Base-by-base conservation (phyloP, 2,888 invertebrate species). In the Seladonia tumulorum region DNA sequence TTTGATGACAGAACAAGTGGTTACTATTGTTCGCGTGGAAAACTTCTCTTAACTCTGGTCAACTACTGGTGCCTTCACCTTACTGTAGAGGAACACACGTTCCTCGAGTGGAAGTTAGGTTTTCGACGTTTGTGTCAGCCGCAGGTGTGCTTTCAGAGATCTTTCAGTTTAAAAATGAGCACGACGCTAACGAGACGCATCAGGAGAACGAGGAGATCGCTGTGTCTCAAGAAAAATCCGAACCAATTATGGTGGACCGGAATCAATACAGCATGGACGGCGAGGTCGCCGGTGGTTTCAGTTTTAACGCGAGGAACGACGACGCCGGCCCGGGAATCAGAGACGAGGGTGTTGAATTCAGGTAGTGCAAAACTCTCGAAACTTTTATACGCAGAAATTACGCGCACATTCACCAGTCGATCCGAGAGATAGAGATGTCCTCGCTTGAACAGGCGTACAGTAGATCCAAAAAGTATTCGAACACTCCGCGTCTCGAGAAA, bases 141-240 rank as follows among this genome's bases (percentile, higher is more conserved):
- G 76, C 60, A 60, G 73, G 63, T 78, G 66, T 79, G 72, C 71
- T 92, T 91, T 81, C 90, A 94, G 94, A 94, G 90, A 92, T 94
- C 73, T 89, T 94, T 45, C 93, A 94, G 81, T 94, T 94, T 89
- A 94, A 93, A 84, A 93, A 91, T 76, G 91, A 92, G 79, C 90
- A 92, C 76, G 90, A 90, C 49, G 83, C 83, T 76, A 89, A 87
- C 71, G 89, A 83, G 39, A 42, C 85, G 22, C 76, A 85, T 14
- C 88, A 79, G 35, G 91, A 87, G 81, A 89, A 91, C 45, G 88
- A 88, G 49, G 88, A 90, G 84, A 75, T 89, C 53, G 82, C 85
- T 57, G 87, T 88, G 63, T 88, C 91, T 45, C 84, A 88, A 70
- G 91, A 91, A 79, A 92, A 93, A 79, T 86, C 92, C 63, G 91